These are phyloP conservation scores for Campoletis sonorensis DNA, from an alignment of 1,140 invertebrate genomes.

Conservation along the genomic window DNA sequence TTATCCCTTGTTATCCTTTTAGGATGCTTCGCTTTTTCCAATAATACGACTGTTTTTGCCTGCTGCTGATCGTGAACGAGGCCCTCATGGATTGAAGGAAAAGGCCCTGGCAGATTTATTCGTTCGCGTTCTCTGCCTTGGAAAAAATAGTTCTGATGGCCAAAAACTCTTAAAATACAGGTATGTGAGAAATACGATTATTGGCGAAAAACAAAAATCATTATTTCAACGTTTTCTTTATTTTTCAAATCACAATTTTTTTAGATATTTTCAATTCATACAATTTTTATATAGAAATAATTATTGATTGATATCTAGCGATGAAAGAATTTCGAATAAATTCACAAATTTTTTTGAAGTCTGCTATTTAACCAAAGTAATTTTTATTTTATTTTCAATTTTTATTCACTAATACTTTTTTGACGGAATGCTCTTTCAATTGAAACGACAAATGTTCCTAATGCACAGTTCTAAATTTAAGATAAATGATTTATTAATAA, in stretches of 20 bases:
- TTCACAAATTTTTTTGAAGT: too few relatives aligned
- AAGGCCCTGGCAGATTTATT: conserved; percentile 82
- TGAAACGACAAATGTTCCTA: not conserved
- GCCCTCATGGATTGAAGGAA: conserved; percentile 83
- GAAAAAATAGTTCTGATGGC: conserved; percentile 82
- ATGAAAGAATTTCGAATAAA: too few relatives aligned
- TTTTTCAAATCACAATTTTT: too few relatives aligned
- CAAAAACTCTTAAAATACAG: conserved; percentile 80
- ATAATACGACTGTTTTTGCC: conserved; percentile 85
- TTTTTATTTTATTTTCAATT: too few relatives aligned
- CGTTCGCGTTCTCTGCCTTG: conserved; percentile 82
- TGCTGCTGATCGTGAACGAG: conserved; percentile 80
- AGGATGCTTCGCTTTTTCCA: conserved; percentile 81
- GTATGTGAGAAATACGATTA: conserved; percentile 47
- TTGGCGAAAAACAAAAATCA: not conserved
- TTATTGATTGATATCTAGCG: too few relatives aligned
- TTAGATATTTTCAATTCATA: too few relatives aligned
- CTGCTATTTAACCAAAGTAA: too few relatives aligned
- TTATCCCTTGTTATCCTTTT: conserved; percentile 51
- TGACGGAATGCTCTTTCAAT: not conserved
- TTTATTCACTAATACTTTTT: too few relatives aligned
- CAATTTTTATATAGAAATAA: too few relatives aligned
- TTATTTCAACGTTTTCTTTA: too few relatives aligned
- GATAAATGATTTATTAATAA: not conserved
- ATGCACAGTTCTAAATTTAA: conserved; percentile 19